Evolutionary conservation across 1,140 invertebrate genomes (phyloP), one percentile per base, ranked within the genome.

Genomic region (Marisa cornuarietis): DNA sequence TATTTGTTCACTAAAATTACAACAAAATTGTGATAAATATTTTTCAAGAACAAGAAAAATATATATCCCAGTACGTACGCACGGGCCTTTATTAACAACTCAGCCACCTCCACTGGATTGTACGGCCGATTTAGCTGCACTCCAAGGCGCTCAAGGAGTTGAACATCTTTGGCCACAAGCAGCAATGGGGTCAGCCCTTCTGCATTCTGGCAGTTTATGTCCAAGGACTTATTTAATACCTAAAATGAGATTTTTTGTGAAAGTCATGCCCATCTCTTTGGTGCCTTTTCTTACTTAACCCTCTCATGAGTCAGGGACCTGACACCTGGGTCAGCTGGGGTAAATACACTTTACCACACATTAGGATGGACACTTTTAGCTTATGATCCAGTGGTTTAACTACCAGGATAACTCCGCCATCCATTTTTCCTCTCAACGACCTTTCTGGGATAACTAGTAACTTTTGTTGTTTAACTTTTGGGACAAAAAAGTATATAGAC

Each of bases 141-240:
- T n/a, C 81, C 71, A 4, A 90, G 79, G 78, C 85, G 83, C 78
- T 90, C 90, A 84, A 91, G 89, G 73, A 90, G 76, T 31, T 86
- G 84, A 51, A 88, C 84, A 75, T 90, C 89, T 51, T 88, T 77
- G 0, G 86, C 82, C n/a, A 85, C 87, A 62, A 91, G 83, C 77
- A 90, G 80, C 42, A 91, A 71, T 0, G 90, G 88, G 11, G 88
- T 90, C 42, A 89, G 80, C 6, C 88, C 89, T 63, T 91, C 90
- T 16, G 85, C 79, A 81, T 90, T 91, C 79, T 85, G 83, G 74
- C 87, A 90, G 80, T 90, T 88, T 52, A 90, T 86, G 78, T 89
- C 86, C 18, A 86, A 71, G 2, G 83, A 83, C 68, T 85, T 87
- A 31, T 83, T 85, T 61, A 31, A 52, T 76, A 24, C 65, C 65